These are phyloP conservation scores for Auanema freiburgensis DNA, from an alignment of 2,888 invertebrate species.

Conservation along the genomic window DNA sequence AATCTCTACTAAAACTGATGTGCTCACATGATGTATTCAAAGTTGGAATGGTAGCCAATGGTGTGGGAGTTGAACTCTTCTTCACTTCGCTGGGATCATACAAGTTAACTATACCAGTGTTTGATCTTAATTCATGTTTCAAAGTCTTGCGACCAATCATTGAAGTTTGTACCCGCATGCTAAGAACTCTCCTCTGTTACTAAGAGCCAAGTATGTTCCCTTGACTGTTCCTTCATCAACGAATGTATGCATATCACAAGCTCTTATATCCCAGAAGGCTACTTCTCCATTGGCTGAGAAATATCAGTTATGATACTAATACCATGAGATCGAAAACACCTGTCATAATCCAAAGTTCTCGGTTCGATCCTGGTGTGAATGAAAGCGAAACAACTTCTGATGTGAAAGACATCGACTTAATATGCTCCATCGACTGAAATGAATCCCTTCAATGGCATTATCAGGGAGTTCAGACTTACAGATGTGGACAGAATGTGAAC, in stretches of 20 bases:
- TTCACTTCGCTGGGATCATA: constrained; percentile 25
- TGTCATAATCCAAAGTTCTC: constrained; percentile 35
- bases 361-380: constrained; percentile 27
- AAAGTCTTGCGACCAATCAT: not conserved
- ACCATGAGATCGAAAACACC: constrained; percentile 17
- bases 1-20: constrained; percentile 32
- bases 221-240: constrained; percentile 39
- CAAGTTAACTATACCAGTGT: constrained; percentile 42
- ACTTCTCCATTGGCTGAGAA: constrained; percentile 33
- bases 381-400: constrained; percentile 26
- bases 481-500: constrained; percentile 34
- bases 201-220: constrained; percentile 33
- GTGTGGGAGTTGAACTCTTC: constrained; percentile 20
- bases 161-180: constrained; percentile 29
- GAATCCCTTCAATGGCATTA: not conserved
- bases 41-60: constrained; percentile 28
- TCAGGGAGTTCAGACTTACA: constrained; percentile 12
- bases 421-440: constrained; percentile 42
- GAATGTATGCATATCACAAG: constrained; percentile 25
- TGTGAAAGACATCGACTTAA: constrained; percentile 28
- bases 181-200: constrained; percentile 33
- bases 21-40: constrained; percentile 30
- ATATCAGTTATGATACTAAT: not conserved
- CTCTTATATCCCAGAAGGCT: constrained; percentile 17
- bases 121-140: constrained; percentile 23